A percentile compares a stretch with the other conserved stretches of the same genome.
These are phyloP conservation scores for Cheumatopsyche charites DNA, from an alignment of 1,140 invertebrate species.

Conservation along the genomic window DNA sequence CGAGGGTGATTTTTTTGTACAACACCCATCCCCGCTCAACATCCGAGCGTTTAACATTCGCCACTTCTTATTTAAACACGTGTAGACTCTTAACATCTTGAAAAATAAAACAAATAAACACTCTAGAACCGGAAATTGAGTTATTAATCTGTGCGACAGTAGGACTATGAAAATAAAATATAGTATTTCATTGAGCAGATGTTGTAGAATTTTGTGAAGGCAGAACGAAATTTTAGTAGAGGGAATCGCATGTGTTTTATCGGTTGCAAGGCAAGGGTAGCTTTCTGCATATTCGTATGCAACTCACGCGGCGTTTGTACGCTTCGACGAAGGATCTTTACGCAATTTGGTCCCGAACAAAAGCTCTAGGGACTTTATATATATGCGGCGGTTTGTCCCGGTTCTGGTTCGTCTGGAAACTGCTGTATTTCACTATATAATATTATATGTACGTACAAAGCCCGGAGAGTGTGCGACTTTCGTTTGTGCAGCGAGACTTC, in stretches of 20 bases:
- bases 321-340: conserved; percentile 40
- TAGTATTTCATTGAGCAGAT: too few relatives aligned
- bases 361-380: conserved; percentile 2
- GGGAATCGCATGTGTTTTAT: conserved; percentile 11
- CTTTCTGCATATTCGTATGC: conserved; percentile 35
- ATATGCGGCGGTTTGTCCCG: background rate
- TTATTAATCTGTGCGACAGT: background rate
- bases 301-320: conserved; percentile 1
- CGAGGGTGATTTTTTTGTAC: background rate
- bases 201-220: too few relatives aligned
- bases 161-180: too few relatives aligned
- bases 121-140: conserved; percentile 8
- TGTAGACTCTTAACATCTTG: conserved; percentile 4
- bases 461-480: background rate
- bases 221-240: background rate
- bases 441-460: background rate
- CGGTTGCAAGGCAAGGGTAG: background rate
- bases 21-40: background rate
- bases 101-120: conserved; percentile 4
- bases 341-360: conserved; percentile 43
- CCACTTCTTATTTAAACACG: background rate
- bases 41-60: background rate
- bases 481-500: background rate
- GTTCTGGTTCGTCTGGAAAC: conserved; percentile 19
- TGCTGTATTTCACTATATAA: too few relatives aligned